Evolutionary conservation across 1,140 invertebrate genomes (phyloP).

Genomic region (Panagrolaimus sp.): DNA sequence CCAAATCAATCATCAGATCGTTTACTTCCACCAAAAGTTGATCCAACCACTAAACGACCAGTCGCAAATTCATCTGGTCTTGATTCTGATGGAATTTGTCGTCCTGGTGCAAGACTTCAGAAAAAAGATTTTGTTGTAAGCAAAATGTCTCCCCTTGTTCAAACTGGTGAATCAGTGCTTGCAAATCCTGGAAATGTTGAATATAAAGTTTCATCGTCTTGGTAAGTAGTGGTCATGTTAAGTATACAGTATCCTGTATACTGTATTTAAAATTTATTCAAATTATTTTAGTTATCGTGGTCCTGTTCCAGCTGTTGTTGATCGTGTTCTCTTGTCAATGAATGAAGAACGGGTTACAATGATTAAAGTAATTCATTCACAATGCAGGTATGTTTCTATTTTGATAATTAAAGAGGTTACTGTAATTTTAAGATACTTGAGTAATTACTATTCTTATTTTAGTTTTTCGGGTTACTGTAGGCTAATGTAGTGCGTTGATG

Average conservation of each 20-base stretch:
- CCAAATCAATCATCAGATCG: constrained; percentile 82
- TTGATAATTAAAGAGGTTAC: not conserved
- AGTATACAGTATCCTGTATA: constrained; percentile 18
- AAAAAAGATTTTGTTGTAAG: constrained; percentile 44
- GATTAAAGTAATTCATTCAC: constrained; percentile 83
- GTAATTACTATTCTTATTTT: no score
- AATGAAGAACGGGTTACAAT: constrained; percentile 83
- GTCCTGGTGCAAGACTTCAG: constrained; percentile 67
- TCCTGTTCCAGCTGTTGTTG: constrained; percentile 74
- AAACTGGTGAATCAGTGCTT: constrained; percentile 24
- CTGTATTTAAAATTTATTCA: no score
- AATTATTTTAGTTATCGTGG: constrained; percentile 42
- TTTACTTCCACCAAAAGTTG: constrained; percentile 64
- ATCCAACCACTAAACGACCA: constrained; percentile 74
- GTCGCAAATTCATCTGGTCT: constrained; percentile 77
- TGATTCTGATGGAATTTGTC: constrained; percentile 85
- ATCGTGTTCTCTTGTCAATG: constrained; percentile 89
- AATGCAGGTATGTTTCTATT: constrained; percentile 74
- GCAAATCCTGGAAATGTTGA: constrained; percentile 27
- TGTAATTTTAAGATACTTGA: no score
- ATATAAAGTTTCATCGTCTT: constrained; percentile 33
- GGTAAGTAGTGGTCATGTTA: no score
- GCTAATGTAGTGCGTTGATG: no score
- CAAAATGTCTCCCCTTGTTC: constrained; percentile 54
- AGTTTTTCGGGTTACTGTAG: no score